These are phyloP conservation scores for Erinaceus europaeus DNA, from an alignment of 2,113 vertebrate species.

Conservation along the genomic window DNA sequence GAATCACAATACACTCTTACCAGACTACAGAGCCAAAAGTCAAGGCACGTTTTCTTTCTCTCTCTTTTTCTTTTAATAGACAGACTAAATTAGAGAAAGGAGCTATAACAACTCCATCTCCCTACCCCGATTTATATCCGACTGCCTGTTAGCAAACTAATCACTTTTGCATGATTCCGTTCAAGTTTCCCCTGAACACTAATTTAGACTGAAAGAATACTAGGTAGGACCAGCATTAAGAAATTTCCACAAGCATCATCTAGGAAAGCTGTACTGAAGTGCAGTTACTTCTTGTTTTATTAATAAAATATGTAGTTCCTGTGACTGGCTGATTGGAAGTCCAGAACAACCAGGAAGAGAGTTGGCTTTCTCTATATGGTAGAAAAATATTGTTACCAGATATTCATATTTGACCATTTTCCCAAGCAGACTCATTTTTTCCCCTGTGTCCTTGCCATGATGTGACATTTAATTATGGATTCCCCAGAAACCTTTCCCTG, in stretches of 20 bases:
- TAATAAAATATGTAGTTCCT: background rate
- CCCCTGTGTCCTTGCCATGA: background rate
- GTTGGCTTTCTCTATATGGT: background rate
- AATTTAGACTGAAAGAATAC: background rate
- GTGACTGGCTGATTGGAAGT: background rate
- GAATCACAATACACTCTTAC: background rate
- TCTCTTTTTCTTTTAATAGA: background rate
- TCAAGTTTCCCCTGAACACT: background rate
- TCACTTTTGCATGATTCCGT: background rate
- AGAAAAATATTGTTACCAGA: slow-evolving; percentile 54
- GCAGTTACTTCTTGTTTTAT: background rate
- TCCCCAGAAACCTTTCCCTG: slow-evolving; percentile 66
- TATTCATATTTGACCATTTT: slow-evolving; percentile 45
- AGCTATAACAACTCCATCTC: background rate
- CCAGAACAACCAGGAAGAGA: background rate
- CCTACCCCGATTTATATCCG: background rate
- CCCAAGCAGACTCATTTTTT: slow-evolving; percentile 37
- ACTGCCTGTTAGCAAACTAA: background rate
- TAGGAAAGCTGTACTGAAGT: background rate
- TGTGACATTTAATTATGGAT: slow-evolving; percentile 78
- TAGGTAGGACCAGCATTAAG: background rate
- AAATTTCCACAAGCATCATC: background rate
- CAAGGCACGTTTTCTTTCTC: background rate
- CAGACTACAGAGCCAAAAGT: background rate
- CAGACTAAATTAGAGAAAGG: background rate